Evolutionary conservation across 2,888 invertebrate genomes (phyloP).

Genomic region (Drosophila phalerata): DNA sequence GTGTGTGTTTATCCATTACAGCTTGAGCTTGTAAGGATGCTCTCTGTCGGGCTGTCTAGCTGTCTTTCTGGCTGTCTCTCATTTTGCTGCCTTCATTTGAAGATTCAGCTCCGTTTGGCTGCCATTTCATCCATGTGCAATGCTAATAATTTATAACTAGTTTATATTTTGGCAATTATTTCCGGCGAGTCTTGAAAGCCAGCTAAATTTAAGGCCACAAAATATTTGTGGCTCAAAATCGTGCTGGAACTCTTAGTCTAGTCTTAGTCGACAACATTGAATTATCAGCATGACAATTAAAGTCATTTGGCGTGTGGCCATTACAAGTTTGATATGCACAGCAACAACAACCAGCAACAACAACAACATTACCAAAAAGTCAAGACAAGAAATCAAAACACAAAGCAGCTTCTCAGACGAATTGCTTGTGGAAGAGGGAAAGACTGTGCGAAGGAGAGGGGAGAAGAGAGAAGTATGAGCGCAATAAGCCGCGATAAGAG

Average conservation of each 20-base stretch:
- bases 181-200: constrained; percentile 43
- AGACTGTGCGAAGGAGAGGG: background rate
- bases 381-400: constrained; percentile 66
- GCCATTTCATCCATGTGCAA: constrained; percentile 60
- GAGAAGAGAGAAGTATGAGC: constrained; percentile 2
- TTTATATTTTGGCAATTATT: constrained; percentile 81
- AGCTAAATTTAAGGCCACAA: constrained; percentile 35
- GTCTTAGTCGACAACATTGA: constrained; percentile 23
- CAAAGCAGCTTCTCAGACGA: constrained; percentile 49
- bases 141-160: constrained; percentile 79
- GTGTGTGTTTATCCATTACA: constrained; percentile 58
- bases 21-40: constrained; percentile 45
- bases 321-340: constrained; percentile 64
- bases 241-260: constrained; percentile 1
- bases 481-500: constrained; percentile 71
- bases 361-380: constrained; percentile 45
- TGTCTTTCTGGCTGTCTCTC: constrained; percentile 23
- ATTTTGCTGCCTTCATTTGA: constrained; percentile 53
- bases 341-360: constrained; percentile 18
- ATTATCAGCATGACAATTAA: constrained; percentile 67
- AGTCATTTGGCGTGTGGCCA: constrained; percentile 67
- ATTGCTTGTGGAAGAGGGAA: too few species aligned
- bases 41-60: constrained; percentile 1
- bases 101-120: constrained; percentile 66
- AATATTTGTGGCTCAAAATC: constrained; percentile 48